A percentile compares a stretch with the other conserved stretches of the same genome.
phyloP scores from a whole-genome alignment of 2,888 invertebrate species.

The Dryadula phaetusa region DNA sequence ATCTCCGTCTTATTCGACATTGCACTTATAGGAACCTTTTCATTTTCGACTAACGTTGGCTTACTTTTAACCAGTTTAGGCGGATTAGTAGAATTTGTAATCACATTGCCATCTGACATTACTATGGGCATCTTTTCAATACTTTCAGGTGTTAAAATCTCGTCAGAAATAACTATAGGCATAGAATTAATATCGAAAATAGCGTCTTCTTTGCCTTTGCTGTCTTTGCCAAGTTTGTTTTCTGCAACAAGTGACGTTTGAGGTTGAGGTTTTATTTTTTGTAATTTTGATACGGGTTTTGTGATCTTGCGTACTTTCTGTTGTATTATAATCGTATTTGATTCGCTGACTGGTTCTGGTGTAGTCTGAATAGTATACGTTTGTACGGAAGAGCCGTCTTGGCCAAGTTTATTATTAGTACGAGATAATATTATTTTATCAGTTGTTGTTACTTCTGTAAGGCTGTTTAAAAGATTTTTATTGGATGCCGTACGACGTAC shows the following conservation, averaged over 20 bases:
- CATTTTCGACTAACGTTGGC: slow-evolving; percentile 59
- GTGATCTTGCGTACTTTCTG: slow-evolving; percentile 70
- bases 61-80: slow-evolving; percentile 68
- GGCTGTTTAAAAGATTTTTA: slow-evolving; percentile 67
- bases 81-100: slow-evolving; percentile 62
- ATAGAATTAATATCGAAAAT: slow-evolving; percentile 90
- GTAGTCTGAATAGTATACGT: slow-evolving; percentile 76
- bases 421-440: slow-evolving; percentile 78
- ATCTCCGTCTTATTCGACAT: slow-evolving; percentile 64
- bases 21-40: slow-evolving; percentile 61
- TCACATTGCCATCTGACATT: slow-evolving; percentile 75
- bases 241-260: slow-evolving; percentile 62
- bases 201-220: slow-evolving; percentile 64
- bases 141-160: slow-evolving; percentile 87
- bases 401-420: slow-evolving; percentile 60
- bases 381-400: slow-evolving; percentile 70
- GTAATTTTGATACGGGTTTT: slow-evolving; percentile 66
- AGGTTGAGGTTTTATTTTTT: slow-evolving; percentile 64
- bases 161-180: slow-evolving; percentile 90
- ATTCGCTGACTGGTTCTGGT: slow-evolving; percentile 62
- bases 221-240: slow-evolving; percentile 50
- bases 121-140: slow-evolving; percentile 88
- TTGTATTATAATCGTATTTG: slow-evolving; percentile 72
- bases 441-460: slow-evolving; percentile 64
- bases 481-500: slow-evolving; percentile 70